Percentiles rank a stretch among this genome's conserved stretches.
phyloP scores from a whole-genome alignment of 2,797 vertebrate genomes.

The Chelon auratus region DNA sequence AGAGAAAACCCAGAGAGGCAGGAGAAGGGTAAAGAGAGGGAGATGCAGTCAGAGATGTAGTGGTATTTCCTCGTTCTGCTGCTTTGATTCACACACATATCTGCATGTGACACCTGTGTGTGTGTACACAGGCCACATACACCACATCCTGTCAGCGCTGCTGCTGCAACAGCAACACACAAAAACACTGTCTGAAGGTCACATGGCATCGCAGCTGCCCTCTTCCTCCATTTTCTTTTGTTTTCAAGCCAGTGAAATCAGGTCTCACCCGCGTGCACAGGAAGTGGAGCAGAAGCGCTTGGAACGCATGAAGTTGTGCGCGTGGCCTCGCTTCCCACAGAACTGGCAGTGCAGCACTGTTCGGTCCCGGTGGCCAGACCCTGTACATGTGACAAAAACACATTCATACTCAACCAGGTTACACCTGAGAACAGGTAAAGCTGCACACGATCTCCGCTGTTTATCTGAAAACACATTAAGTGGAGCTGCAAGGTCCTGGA shows the following conservation, averaged over 20 bases:
- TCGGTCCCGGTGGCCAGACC: constrained; percentile 87
- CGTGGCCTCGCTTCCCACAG: constrained; percentile 95
- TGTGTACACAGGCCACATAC: constrained; percentile 22
- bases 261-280: constrained; percentile 93
- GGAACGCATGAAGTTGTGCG: constrained; percentile 93
- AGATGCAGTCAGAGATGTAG: background rate
- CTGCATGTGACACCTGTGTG: constrained; percentile 39
- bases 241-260: background rate
- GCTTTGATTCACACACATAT: constrained; percentile 42
- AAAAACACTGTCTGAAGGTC: background rate
- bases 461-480: too few species aligned
- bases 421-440: background rate
- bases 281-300: constrained; percentile 97
- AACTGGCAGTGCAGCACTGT: constrained; percentile 96
- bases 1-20: background rate
- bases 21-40: background rate
- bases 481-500: too few species aligned
- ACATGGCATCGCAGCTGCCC: background rate
- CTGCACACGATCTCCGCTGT: too few species aligned
- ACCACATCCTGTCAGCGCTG: constrained; percentile 54
- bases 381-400: constrained; percentile 59
- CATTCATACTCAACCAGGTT: background rate
- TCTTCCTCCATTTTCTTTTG: background rate
- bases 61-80: constrained; percentile 14
- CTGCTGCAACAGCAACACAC: background rate